Evolutionary conservation across 2,797 vertebrate species (phyloP), one percentile per base, ranked within the genome.

Genomic region (Anisognathus igniventris): DNA sequence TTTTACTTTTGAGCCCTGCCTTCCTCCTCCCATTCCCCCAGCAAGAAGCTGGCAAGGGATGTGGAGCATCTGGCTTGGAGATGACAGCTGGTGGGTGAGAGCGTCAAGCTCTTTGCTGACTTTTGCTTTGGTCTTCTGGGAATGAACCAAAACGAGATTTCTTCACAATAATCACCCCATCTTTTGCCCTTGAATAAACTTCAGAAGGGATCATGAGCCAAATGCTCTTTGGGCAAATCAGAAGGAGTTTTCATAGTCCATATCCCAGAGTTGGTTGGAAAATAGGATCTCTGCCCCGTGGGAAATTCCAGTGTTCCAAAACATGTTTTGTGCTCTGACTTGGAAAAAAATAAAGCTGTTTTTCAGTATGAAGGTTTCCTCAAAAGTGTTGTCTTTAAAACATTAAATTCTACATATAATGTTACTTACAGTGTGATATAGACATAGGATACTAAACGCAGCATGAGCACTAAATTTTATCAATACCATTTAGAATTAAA

Each of bases 151-250:
- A 92, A 74, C 15, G 25, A 94, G 68, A 74, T 57, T 82, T 81
- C 66, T 76, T 93, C 81, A 50, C 27, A 92, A 73, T 9, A 77
- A 74, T 83, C 71, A 57, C 68, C 47, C 78, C 61, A 86, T 58
- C 65, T 71, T 95, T 91, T 91, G 86, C 75, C 91, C 81, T 92
- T 68, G 42, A 93, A 89, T 75, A 95, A 93, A 89, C 54, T 80
- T 85, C 68, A 91, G 56, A 76, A 77, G 17, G 10, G 39, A 79
- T 35, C 25, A 42, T 5, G 4, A 77, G 57, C 74, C 88, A 94
- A 83, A 39, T 45, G 17, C 15, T 89, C 60, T 77, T 50, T 74
- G 90, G 84, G 78, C 84, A 91, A 90, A 37, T 77, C n/a, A 65
- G 78, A 86, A 92, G 47, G 37, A 47, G 23, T 61, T 94, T 82